Conservation (phyloP, 2,113 vertebrate genomes). For the Pan troglodytes region DNA sequence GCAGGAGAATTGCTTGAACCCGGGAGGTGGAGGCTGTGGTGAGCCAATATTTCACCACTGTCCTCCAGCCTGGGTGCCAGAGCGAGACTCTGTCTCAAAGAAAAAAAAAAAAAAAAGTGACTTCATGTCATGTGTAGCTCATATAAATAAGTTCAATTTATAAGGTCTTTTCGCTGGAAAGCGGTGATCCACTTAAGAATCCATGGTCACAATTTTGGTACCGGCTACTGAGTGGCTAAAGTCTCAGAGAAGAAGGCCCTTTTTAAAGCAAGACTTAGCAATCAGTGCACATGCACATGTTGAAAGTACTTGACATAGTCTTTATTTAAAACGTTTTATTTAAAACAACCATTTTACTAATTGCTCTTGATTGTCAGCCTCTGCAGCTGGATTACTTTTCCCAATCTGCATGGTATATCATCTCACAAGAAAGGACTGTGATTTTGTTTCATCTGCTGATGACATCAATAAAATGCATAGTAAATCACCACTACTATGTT, state of each 20-base stretch:
- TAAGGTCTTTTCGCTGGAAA: not conserved
- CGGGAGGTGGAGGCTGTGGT: too few species aligned
- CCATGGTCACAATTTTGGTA: not conserved
- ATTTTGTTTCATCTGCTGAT: not conserved
- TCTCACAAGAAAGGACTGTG: not conserved
- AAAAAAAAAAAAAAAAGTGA: too few species aligned
- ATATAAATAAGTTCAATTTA: not conserved
- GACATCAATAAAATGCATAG: not conserved
- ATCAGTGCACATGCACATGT: not conserved
- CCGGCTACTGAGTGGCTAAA: not conserved
- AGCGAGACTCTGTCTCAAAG: too few species aligned
- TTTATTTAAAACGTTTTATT: not conserved
- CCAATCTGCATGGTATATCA: not conserved
- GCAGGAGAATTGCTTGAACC: too few species aligned
- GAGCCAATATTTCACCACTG: too few species aligned
- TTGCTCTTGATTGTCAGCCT: not conserved
- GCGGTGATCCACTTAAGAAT: not conserved
- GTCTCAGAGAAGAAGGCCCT: not conserved
- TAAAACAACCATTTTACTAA: conserved; percentile 24
- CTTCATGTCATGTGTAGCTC: not conserved
- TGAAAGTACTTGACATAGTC: not conserved
- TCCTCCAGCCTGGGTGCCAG: too few species aligned
- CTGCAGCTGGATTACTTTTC: not conserved
- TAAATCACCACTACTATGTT: not conserved
- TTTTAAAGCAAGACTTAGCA: not conserved